phyloP scores from a whole-genome alignment of 1,140 invertebrate genomes.

The Amyelois transitella region DNA sequence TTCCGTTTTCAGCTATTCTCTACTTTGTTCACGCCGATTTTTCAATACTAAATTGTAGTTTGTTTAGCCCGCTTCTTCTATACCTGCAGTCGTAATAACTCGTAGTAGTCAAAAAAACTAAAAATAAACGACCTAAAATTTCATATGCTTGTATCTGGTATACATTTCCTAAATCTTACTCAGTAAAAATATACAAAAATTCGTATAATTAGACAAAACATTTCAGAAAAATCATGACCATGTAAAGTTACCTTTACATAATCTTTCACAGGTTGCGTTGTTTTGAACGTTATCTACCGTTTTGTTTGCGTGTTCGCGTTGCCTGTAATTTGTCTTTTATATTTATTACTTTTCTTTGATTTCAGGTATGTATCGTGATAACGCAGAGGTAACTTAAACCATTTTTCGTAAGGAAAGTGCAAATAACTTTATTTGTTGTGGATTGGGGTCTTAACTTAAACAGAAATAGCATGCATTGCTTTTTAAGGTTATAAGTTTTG shows the following conservation, averaged over 20 bases:
- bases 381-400: slow-evolving; percentile 27
- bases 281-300: slow-evolving; percentile 60
- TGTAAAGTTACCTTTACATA: slow-evolving; percentile 21
- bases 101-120: too few relatives aligned
- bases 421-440: slow-evolving; percentile 8
- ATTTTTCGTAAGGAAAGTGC: slow-evolving; percentile 3
- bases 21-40: too few relatives aligned
- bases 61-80: too few relatives aligned
- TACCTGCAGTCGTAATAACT: too few relatives aligned
- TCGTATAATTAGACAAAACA: too few relatives aligned
- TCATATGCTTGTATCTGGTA: too few relatives aligned
- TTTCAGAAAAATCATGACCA: neutral
- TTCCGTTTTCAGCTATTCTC: too few relatives aligned
- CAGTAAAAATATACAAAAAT: neutral
- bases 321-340: slow-evolving; percentile 46
- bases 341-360: slow-evolving; percentile 56
- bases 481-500: too few relatives aligned
- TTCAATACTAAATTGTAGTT: too few relatives aligned
- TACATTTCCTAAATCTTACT: neutral
- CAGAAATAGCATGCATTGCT: too few relatives aligned
- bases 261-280: slow-evolving; percentile 62
- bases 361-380: slow-evolving; percentile 53
- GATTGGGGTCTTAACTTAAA: too few relatives aligned
- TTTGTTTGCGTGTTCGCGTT: slow-evolving; percentile 54
- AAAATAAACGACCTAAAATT: too few relatives aligned